Base-by-base conservation (phyloP, 2,888 invertebrate genomes). In the Lasius platythorax region DNA sequence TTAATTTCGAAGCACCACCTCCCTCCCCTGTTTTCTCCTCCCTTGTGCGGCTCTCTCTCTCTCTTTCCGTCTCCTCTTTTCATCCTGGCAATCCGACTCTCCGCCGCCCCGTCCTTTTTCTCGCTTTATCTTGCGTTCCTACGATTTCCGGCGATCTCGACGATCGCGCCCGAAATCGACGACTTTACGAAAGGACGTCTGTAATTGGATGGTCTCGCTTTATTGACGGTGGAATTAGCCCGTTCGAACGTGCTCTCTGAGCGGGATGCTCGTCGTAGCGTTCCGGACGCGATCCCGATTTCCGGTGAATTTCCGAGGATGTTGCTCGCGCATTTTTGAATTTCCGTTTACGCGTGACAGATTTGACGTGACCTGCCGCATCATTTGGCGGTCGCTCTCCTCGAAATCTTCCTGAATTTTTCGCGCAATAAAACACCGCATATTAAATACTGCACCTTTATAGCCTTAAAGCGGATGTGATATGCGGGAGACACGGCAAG, bases 191-290 rank as follows among this genome's bases (percentile, higher is more conserved):
- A 78, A 81, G 89, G 78, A 78, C 89, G 87, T 50, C 85, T 83
- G 87, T 91, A 91, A 91, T 91, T 91, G 91, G 89, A 91, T 86
- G 89, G 87, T 88, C 87, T 87, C 87, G 87, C 91, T 91, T 91
- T 91, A 91, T 88, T 86, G 88, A 87, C 89, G 87, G 78, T 88
- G 87, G 91, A 91, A 91, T 91, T 91, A 91, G 89, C 85, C 83
- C 87, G 78, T 83, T 87, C 88, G 87, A 81, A 87, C 87, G 87
- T 87, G 89, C 85, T 79, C 73, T 40, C 73, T 82, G 81, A 30
- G 50, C 83, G 84, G 85, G 84, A 83, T 73, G 86, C 85, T 67
- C 66, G 67, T 33, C 53, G 23, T 53, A 82, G 56, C 83, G 83
- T 83, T 76, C 73, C 79, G 61, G 46, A 66, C 70, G 83, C 83